Base-by-base conservation (phyloP, 2,797 vertebrate species). In the Arrhamphus sclerolepis region DNA sequence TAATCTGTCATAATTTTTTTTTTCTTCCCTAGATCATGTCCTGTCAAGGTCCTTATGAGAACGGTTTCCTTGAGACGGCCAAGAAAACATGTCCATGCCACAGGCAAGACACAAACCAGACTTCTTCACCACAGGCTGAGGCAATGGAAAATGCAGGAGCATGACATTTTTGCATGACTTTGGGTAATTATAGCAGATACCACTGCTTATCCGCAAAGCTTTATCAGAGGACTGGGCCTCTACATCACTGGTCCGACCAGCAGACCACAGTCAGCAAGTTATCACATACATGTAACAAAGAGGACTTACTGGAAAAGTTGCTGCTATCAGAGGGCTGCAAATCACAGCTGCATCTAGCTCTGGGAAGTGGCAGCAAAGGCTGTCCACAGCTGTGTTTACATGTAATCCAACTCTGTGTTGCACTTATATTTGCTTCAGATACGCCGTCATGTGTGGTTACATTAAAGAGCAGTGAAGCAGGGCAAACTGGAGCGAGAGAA, bases 151-250 rank as follows among this genome's bases (percentile, higher is more conserved):
- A 62, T 19, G 31, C 28, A 64, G 55, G 55, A 59, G 28, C 39
- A 20, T 20, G 1, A 66, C 22, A 42, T 48, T 56, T 75, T 66
- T 47, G 72, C 79, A 70, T 59, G 78, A 79, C 70, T 69, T 6
- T 6, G 46, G 42, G 72, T 50, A 83, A 83, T 82, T 82, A 80
- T 1, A 18, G 66, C 43, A 57, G 70, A 76, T 67, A 63, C 31
- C 44, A 22, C 16, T 3, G 31, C 50, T 66, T 49, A 72, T 66
- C 61, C 49, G 1, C 8, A 10, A 29, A 77, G 53, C 56, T 77
- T 66, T 60, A 70, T 74, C 63, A 62, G n/a, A n/a, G 19, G 38
- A 52, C 2, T 13, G 6, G 2, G 56, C 43, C 31, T 10, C 17
- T 47, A 31, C 18, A 42, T 63, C 44, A 13, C 50, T 44, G 29